Evolutionary conservation across 2,797 vertebrate species (phyloP), one percentile per base, ranked within the genome.

Genomic region (Silurus lanzhouensis): DNA sequence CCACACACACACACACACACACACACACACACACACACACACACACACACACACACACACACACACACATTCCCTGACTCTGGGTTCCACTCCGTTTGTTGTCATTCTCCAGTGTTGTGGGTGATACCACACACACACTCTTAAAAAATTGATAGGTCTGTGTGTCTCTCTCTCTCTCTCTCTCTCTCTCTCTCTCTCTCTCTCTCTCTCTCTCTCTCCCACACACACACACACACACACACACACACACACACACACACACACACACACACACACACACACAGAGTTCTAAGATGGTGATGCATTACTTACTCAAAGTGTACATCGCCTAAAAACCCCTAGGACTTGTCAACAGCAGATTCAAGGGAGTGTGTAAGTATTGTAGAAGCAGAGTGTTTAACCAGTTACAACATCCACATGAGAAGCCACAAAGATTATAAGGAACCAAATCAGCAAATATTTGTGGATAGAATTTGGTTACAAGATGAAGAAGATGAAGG

Each of bases 1-100:
- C 82, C 90, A 84, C 91, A 93, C 77, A 78, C 82, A 48, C 83
- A 31, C 58, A 64, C 71, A n/a, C 86, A 78, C 83, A 31, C 82
- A 38, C 68, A 79, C 22, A 77, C 66, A 85, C 81, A 44, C 48
- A 86, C 74, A 78, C 67, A 20, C 83, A 77, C 78, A 48, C 68
- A 48, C 76, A 81, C 17, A 78, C 81, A 88, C 84, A 52, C 72
- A 87, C 78, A 82, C 31, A 31, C 78, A 82, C 31, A 31, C 17
- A 78, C 81, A 88, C 84, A 52, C 72, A 87, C 78, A 82, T 48
- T 27, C 71, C 3, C 71, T 22, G 27, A 8, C 58, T 68, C 61
- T 38, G 74, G 67, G 80, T 83, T 85, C 84, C 70, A 81, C 77
- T 70, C 27, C 27, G 48, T 85, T 85, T 86, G 81, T n/a, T 76